Base-by-base conservation (phyloP, 2,888 invertebrate genomes). In the Oscheius onirici region DNA sequence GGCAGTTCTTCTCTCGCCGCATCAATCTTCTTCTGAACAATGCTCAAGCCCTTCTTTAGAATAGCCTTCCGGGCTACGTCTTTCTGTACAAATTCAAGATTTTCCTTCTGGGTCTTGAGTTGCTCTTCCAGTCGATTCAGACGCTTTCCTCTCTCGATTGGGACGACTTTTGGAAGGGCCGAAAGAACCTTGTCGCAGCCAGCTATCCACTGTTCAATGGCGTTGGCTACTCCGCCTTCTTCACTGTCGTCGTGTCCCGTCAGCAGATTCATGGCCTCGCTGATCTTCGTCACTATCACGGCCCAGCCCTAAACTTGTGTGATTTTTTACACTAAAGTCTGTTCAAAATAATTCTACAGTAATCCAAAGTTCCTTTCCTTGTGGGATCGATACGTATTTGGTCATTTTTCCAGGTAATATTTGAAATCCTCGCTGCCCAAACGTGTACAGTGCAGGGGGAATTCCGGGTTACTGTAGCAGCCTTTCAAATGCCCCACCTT, bases 241-340 rank as follows among this genome's bases (percentile, higher is more conserved):
- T 81, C 80, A 20, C 73, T 78, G 6, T 74, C 76, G 57, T 78
- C 72, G 20, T 82, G 79, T 11, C 81, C 83, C 0, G 83, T 77
- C 44, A 84, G 55, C 2, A 77, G 74, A 60, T 82, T 83, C 75
- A 85, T 79, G n/a, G 83, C 77, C 54, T 84, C 83, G 61, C 80
- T 80, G 71, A 85, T 84, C 66, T 82, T 82, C 10, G 81, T 80
- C 49, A 85, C 85, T 68, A 85, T 78, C 3, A 72, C 51, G 2
- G 84, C 83, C 85, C 85, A 85, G 10, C 78, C 80, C 67, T 71
- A 43, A 58, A 71, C 26, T 43, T 52, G 15, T 34, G n/a, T 15
- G 40, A 3, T 20, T 6, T 17, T n/a, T 49, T 11, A 3, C 11
- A n/a, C 49, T 17, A 6, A 49, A 6, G 3, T 20, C 6, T 3